Conservation (phyloP, 2,888 invertebrate genomes). For the Yponomeuta evonymella region DNA sequence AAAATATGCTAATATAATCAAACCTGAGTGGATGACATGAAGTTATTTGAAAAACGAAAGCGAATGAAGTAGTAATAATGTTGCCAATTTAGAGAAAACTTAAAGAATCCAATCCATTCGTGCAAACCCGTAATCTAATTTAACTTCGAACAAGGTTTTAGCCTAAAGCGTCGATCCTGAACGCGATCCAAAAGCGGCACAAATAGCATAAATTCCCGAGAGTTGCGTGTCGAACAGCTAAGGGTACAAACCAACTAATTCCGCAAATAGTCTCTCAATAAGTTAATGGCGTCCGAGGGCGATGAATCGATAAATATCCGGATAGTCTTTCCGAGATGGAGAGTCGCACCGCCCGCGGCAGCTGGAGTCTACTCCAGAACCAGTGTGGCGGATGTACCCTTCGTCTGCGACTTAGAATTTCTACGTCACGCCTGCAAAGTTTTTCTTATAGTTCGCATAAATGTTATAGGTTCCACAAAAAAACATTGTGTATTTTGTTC, state of each 20-base stretch:
- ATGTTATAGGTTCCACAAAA: no score
- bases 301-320: conserved; percentile 13
- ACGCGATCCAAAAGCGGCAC: not conserved
- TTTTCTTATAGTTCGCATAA: no score
- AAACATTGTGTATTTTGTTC: no score
- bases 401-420: no score
- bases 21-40: not conserved
- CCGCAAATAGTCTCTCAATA: conserved; percentile 17
- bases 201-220: conserved; percentile 2
- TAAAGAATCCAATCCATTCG: not conserved
- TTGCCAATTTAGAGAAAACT: not conserved
- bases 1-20: not conserved
- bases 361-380: not conserved
- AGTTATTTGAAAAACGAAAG: not conserved
- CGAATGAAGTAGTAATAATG: not conserved
- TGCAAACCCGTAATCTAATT: not conserved
- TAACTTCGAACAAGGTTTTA: not conserved
- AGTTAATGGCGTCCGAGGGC: conserved; percentile 17
- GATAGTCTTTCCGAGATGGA: not conserved
- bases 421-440: no score
- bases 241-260: conserved; percentile 8
- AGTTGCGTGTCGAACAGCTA: not conserved
- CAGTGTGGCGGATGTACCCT: not conserved
- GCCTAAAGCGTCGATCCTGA: not conserved
- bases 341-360: not conserved